Evolutionary conservation across 1,140 invertebrate species (phyloP).

Genomic region (Delia radicum): DNA sequence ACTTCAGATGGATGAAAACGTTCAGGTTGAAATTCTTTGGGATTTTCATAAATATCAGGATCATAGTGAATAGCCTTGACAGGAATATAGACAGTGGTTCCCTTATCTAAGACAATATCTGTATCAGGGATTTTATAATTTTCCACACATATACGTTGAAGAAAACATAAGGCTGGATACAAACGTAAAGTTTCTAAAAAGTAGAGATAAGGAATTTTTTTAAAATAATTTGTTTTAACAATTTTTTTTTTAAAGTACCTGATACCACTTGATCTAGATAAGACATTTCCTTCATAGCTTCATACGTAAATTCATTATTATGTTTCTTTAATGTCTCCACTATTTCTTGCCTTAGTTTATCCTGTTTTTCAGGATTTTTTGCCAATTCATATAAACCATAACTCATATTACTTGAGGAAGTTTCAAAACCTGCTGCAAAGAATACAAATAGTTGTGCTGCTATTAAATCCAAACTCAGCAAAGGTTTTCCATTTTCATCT

Average conservation of each 20-base stretch:
- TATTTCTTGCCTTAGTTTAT: slow-evolving; percentile 66
- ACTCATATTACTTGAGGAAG: slow-evolving; percentile 69
- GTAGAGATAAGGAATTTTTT: neutral
- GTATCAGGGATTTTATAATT: slow-evolving; percentile 56
- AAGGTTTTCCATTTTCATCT: neutral
- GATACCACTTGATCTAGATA: slow-evolving; percentile 65
- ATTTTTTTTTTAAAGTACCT: slow-evolving; percentile 41
- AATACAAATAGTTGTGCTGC: slow-evolving; percentile 70
- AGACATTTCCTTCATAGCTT: slow-evolving; percentile 61
- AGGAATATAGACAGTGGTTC: slow-evolving; percentile 52
- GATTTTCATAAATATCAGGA: slow-evolving; percentile 63
- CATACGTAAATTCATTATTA: slow-evolving; percentile 61
- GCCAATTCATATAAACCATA: slow-evolving; percentile 70
- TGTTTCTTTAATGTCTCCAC: slow-evolving; percentile 55
- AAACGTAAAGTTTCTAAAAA: slow-evolving; percentile 58
- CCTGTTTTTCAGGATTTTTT: slow-evolving; percentile 66
- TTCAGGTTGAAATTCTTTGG: slow-evolving; percentile 66
- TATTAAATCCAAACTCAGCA: slow-evolving; percentile 55
- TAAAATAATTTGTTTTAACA: neutral
- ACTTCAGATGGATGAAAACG: slow-evolving; percentile 61
- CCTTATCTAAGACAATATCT: slow-evolving; percentile 48
- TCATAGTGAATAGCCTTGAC: slow-evolving; percentile 63
- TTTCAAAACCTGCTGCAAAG: slow-evolving; percentile 75
- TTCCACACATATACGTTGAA: slow-evolving; percentile 55
- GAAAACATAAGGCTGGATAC: slow-evolving; percentile 57